Evolutionary conservation across 1,140 invertebrate species (phyloP), one percentile per base, ranked within the genome.

Genomic region (Gerris buenoi): DNA sequence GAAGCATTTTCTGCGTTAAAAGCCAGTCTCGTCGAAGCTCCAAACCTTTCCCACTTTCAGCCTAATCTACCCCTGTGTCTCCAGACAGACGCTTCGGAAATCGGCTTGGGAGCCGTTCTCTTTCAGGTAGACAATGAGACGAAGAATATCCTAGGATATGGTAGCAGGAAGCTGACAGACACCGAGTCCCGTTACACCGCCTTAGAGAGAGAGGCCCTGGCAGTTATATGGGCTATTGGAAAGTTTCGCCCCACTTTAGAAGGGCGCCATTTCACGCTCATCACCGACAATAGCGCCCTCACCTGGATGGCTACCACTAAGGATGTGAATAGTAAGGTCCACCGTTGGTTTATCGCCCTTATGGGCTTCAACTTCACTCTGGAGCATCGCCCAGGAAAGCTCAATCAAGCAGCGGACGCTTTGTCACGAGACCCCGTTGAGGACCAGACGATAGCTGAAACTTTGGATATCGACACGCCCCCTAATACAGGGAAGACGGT

Each of bases 211-310:
- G 80, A 83, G 74, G 76, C 75, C 63, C 68, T 70, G 2, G 78
- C 76, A 2, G 70, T 81, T 23, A 65, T 81, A 2, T 75, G 72
- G 70, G 75, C 74, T 3, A 71, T 80, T 0, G 70, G 76, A 57
- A 73, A 77, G 27, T 77, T 76, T 62, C 61, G 72, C n/a, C 67
- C 33, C 0, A 73, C 71, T 58, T 64, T 75, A 27, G 73, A 76
- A 63, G 74, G 73, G 14, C 72, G 28, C 2, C 59, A 75, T 25
- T 79, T 81, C 64, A 74, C 27, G 0, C 72, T 80, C 0, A 61
- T 74, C 27, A 79, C 77, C 1, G 78, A 80, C 65, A 76, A 79
- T 60, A 71, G 67, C 79, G 81, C 67, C 70, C 73, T 83, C 2
- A 68, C 69, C 27, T 83, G 78, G 77, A 70, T 83, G 2, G 69